phyloP scores from a whole-genome alignment of 2,888 invertebrate genomes.

The Orthonychiurus folsomi region DNA sequence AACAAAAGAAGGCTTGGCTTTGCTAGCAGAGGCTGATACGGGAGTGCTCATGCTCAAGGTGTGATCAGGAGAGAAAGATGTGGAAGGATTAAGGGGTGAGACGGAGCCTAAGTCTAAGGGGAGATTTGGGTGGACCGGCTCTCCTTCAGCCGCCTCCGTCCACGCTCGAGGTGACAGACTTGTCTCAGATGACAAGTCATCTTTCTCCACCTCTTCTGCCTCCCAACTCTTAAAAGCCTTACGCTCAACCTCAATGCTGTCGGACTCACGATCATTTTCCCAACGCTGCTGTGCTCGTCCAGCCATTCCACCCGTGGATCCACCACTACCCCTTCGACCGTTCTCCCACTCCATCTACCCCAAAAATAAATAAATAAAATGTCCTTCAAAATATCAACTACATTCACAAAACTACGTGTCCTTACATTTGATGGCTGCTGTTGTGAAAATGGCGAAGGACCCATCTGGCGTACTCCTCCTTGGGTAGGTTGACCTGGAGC shows the following conservation, averaged over 20 bases:
- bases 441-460: constrained; percentile 14
- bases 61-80: constrained; percentile 26
- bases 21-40: constrained; percentile 34
- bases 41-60: constrained; percentile 37
- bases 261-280: constrained; percentile 40
- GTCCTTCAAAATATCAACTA: too few species aligned
- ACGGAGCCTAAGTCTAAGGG: background rate
- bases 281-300: constrained; percentile 28
- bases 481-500: constrained; percentile 18
- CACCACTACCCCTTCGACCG: constrained; percentile 24
- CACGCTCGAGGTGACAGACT: background rate
- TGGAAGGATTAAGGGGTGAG: constrained; percentile 20
- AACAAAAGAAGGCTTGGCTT: constrained; percentile 35
- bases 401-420: too few species aligned
- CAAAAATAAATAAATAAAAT: too few species aligned
- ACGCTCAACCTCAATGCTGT: constrained; percentile 38
- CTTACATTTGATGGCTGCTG: constrained; percentile 9
- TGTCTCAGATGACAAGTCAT: background rate
- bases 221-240: constrained; percentile 18
- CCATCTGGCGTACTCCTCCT: constrained; percentile 12
- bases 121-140: background rate
- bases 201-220: background rate
- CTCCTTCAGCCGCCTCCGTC: background rate
- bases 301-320: constrained; percentile 22
- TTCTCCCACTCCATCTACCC: constrained; percentile 33